Conservation (phyloP, 2,113 vertebrate species). For the Paedocypris sp. region DNA sequence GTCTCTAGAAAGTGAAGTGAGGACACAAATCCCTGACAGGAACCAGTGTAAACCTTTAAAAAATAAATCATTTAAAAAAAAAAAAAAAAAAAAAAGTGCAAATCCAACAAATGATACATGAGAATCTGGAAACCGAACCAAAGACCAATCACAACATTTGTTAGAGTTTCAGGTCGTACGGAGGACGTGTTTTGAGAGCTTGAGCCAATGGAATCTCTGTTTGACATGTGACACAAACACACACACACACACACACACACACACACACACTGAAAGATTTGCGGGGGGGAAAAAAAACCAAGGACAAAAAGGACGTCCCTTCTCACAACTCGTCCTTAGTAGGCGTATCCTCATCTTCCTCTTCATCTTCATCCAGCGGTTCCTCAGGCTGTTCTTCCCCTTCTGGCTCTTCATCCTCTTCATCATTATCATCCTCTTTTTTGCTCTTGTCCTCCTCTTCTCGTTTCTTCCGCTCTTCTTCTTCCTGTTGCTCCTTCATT, state of each 20-base stretch:
- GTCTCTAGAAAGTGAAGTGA: too few relatives aligned
- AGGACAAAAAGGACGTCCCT: neutral
- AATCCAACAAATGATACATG: slow-evolving; percentile 32
- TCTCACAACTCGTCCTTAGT: slow-evolving; percentile 54
- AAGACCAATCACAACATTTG: slow-evolving; percentile 19
- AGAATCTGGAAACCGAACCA: slow-evolving; percentile 2
- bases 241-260: slow-evolving; percentile 5
- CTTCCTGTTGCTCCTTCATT: slow-evolving; percentile 47
- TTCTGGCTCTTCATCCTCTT: slow-evolving; percentile 24
- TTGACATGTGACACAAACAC: neutral
- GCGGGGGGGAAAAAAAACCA: slow-evolving; percentile 1
- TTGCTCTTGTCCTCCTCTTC: slow-evolving; percentile 26
- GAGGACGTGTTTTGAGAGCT: slow-evolving; percentile 22
- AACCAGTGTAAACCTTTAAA: slow-evolving; percentile 29
- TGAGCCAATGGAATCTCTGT: slow-evolving; percentile 8
- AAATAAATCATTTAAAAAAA: slow-evolving; percentile 36
- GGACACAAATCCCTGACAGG: neutral
- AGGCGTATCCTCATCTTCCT: slow-evolving; percentile 22
- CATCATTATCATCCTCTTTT: slow-evolving; percentile 16
- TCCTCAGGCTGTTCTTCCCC: slow-evolving; percentile 34
- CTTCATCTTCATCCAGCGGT: slow-evolving; percentile 25
- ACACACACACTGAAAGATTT: too few relatives aligned
- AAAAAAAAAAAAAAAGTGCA: slow-evolving; percentile 47
- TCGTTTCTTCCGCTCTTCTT: slow-evolving; percentile 37
- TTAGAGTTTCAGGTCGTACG: neutral